Evolutionary conservation across 2,113 vertebrate species (phyloP).

Genomic region (Cygnus buccinator): DNA sequence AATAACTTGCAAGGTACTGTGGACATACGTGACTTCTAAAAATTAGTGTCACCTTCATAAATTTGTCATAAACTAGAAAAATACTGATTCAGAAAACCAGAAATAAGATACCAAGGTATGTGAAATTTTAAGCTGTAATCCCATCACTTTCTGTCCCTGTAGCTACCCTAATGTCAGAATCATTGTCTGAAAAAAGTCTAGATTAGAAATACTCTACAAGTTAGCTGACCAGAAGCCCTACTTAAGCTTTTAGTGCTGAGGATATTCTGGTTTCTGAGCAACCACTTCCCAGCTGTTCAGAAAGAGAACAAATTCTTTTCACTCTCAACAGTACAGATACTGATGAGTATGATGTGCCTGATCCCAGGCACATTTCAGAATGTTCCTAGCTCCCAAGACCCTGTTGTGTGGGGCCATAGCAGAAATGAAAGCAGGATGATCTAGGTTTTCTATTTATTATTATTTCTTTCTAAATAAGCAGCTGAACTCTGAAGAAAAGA

Average conservation of each 20-base stretch:
- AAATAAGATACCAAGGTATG: background rate
- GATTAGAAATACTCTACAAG: background rate
- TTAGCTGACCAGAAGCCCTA: background rate
- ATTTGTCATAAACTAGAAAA: background rate
- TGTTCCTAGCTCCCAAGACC: background rate
- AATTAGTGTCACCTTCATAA: background rate
- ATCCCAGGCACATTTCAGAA: background rate
- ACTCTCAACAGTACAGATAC: background rate
- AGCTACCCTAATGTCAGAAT: background rate
- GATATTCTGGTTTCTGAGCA: background rate
- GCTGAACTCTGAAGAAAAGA: background rate
- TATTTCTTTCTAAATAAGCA: background rate
- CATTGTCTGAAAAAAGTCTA: background rate
- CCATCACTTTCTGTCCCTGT: background rate
- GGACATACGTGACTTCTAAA: background rate
- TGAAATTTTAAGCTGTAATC: background rate
- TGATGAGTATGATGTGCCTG: background rate
- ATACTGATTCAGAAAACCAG: background rate
- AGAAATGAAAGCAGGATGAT: background rate
- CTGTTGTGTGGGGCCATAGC: background rate
- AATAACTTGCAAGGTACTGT: background rate
- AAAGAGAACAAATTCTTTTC: conserved; percentile 2
- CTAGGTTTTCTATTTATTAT: background rate
- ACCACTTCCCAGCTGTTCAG: background rate
- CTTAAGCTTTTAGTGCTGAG: background rate